These are phyloP conservation scores for Rhagologus leucostigma DNA, from an alignment of 2,113 vertebrate species.

Conservation along the genomic window DNA sequence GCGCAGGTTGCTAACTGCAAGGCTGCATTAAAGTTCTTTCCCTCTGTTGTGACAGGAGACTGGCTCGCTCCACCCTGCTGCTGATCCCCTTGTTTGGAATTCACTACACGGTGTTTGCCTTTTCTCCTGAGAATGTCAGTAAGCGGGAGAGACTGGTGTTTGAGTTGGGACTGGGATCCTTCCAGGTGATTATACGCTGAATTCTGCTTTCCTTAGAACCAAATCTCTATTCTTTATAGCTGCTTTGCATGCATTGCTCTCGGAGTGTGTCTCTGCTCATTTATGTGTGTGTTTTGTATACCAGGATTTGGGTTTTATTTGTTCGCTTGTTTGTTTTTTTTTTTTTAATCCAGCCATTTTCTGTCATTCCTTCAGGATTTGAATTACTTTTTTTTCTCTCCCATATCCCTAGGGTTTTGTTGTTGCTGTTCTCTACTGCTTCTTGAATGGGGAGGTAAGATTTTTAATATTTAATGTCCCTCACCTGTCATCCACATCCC, in stretches of 20 bases:
- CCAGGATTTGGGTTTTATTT: background rate
- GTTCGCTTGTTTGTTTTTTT: background rate
- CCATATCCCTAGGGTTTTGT: conserved; percentile 86
- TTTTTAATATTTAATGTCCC: background rate
- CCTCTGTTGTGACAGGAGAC: conserved; percentile 76
- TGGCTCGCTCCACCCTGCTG: conserved; percentile 93
- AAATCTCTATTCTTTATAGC: background rate
- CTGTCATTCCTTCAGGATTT: background rate
- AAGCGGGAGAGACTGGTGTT: conserved; percentile 94
- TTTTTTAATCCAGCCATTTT: background rate
- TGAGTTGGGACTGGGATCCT: conserved; percentile 94
- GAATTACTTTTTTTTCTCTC: background rate
- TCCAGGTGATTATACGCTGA: conserved; percentile 81
- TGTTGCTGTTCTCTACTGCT: conserved; percentile 96
- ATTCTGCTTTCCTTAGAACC: background rate
- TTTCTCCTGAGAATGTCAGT: conserved; percentile 96
- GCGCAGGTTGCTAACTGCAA: background rate
- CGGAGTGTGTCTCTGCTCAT: background rate
- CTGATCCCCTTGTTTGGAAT: conserved; percentile 97
- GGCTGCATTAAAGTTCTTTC: conserved; percentile 11
- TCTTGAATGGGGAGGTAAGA: conserved; percentile 97
- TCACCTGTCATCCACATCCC: background rate
- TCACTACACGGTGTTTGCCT: conserved; percentile 98
- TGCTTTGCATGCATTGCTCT: background rate
- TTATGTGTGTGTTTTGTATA: background rate